phyloP scores from a whole-genome alignment of 2,797 vertebrate genomes.

The Tarsius wallacei region DNA sequence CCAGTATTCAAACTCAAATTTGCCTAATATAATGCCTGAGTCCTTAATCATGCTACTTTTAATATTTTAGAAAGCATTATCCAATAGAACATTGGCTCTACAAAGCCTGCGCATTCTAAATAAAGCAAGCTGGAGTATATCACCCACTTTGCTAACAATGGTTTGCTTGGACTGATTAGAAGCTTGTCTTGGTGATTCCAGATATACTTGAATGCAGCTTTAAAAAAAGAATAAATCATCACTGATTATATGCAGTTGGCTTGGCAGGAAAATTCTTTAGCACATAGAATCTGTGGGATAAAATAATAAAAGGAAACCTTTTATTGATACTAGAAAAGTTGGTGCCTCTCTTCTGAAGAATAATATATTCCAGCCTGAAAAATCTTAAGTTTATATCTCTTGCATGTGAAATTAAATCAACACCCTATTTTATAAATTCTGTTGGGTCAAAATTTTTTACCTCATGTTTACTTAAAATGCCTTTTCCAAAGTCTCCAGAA shows the following conservation, averaged over 20 bases:
- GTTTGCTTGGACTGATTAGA: conserved; percentile 22
- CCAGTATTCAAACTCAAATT: background rate
- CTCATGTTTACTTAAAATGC: conserved; percentile 51
- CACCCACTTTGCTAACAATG: conserved; percentile 12
- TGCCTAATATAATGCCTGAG: background rate
- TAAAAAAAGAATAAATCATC: conserved; percentile 28
- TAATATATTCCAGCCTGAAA: conserved; percentile 41
- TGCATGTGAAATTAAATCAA: conserved; percentile 59
- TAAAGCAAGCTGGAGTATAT: conserved; percentile 3
- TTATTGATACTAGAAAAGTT: conserved; percentile 56
- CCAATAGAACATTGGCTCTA: background rate
- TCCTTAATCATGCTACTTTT: background rate
- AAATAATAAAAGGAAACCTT: conserved; percentile 48
- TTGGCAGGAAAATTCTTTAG: conserved; percentile 51
- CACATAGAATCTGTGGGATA: background rate
- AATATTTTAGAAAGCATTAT: conserved; percentile 20
- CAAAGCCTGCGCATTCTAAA: conserved; percentile 1
- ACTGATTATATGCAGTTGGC: background rate
- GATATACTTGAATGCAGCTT: conserved; percentile 26
- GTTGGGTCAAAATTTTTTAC: conserved; percentile 45
- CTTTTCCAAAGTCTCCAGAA: conserved; percentile 27
- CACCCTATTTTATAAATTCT: conserved; percentile 44
- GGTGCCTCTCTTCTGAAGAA: conserved; percentile 33
- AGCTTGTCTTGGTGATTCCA: conserved; percentile 36
- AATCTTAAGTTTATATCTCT: conserved; percentile 24